Evolutionary conservation across 1,140 invertebrate species (phyloP).

Genomic region (Aplysia californica): DNA sequence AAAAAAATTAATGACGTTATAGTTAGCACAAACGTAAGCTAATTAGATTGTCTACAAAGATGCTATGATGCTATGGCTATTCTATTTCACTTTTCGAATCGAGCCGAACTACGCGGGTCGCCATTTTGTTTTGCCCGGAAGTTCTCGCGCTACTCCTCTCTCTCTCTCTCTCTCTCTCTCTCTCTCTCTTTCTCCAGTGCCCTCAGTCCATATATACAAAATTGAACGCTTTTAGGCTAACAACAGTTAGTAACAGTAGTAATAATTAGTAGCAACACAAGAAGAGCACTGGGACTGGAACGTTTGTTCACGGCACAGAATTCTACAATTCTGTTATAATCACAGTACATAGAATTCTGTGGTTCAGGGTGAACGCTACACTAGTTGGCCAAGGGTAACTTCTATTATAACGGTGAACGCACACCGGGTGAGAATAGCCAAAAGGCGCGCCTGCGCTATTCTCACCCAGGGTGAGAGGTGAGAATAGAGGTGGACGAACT

Average conservation of each 20-base stretch:
- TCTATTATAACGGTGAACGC: no score
- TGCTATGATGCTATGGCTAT: neutral
- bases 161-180: slow-evolving; percentile 10
- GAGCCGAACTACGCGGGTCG: no score
- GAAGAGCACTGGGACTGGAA: neutral
- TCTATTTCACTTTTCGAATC: neutral
- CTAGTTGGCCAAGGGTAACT: neutral
- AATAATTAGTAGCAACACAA: neutral
- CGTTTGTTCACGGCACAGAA: no score
- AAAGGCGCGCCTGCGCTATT: no score
- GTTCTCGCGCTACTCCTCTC: no score
- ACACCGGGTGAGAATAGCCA: no score
- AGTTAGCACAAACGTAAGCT: neutral
- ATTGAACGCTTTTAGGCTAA: neutral
- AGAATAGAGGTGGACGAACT: neutral
- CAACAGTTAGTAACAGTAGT: neutral
- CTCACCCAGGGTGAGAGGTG: no score
- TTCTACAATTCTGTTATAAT: no score
- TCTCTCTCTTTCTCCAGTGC: neutral
- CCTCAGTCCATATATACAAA: neutral
- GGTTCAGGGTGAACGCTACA: no score
- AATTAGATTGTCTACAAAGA: no score
- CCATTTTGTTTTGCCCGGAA: no score
- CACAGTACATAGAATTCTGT: no score
- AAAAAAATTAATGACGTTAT: neutral